Evolutionary conservation across 2,113 vertebrate genomes (phyloP).

Genomic region (Parus major): DNA sequence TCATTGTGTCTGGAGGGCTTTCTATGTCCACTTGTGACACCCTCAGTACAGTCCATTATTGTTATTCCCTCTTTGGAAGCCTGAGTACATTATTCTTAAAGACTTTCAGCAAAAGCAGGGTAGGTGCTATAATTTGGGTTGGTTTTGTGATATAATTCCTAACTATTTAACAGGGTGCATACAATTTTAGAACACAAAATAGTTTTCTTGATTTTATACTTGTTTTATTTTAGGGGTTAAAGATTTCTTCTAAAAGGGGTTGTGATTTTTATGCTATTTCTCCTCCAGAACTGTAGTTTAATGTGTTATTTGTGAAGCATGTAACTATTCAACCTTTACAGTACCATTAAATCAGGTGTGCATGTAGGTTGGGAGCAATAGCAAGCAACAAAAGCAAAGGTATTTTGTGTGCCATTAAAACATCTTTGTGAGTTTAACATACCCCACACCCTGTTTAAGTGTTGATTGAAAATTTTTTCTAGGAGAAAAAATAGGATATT

Average conservation of each 20-base stretch:
- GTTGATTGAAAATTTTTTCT: background rate
- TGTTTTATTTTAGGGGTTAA: background rate
- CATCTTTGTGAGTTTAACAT: background rate
- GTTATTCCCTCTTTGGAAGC: background rate
- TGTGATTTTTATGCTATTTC: slow-evolving; percentile 29
- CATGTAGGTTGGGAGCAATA: background rate
- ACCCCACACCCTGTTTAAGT: accelerated
- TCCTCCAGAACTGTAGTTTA: background rate
- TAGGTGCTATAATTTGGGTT: background rate
- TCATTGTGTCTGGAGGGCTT: background rate
- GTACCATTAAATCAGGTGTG: slow-evolving; percentile 1
- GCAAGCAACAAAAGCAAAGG: background rate
- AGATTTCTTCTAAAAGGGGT: background rate
- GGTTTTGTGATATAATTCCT: background rate
- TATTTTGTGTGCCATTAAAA: slow-evolving; percentile 1
- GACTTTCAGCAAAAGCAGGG: background rate
- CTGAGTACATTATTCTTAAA: background rate
- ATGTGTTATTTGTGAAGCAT: slow-evolving; percentile 26
- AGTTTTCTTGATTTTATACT: background rate
- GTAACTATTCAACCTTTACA: background rate
- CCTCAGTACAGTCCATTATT: background rate
- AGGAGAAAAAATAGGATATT: background rate
- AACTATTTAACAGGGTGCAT: background rate
- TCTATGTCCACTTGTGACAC: background rate
- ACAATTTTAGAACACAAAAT: background rate